Conservation (phyloP, 2,888 invertebrate species). For the Strigamia maritima region DNA sequence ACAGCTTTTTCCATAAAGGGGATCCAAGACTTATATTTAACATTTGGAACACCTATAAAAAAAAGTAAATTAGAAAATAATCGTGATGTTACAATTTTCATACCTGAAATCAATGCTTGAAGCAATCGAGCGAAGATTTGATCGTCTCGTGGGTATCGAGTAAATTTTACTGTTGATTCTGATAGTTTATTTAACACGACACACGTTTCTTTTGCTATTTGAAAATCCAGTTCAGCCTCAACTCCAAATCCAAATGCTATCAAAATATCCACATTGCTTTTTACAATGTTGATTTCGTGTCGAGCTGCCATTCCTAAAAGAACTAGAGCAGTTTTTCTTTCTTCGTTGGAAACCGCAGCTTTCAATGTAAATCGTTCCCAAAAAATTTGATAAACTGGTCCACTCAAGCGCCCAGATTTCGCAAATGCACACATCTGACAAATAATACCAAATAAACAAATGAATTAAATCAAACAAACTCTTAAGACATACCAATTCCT, state of each 20-base stretch:
- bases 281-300: slow-evolving; percentile 53
- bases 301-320: slow-evolving; percentile 73
- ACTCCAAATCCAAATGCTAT: slow-evolving; percentile 67
- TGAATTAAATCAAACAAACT: not conserved
- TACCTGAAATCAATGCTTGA: slow-evolving; percentile 51
- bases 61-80: too few species aligned
- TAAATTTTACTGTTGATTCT: not conserved
- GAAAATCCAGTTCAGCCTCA: slow-evolving; percentile 57
- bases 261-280: slow-evolving; percentile 67
- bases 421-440: slow-evolving; percentile 61
- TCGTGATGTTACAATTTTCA: not conserved
- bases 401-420: slow-evolving; percentile 57
- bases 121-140: slow-evolving; percentile 58
- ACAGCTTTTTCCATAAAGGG: slow-evolving; percentile 61
- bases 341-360: slow-evolving; percentile 65
- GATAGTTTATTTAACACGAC: slow-evolving; percentile 57
- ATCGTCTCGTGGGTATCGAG: slow-evolving; percentile 52
- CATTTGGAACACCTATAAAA: slow-evolving; percentile 53
- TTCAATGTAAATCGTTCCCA: slow-evolving; percentile 77
- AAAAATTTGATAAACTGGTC: slow-evolving; percentile 61
- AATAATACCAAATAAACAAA: not conserved
- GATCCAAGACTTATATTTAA: slow-evolving; percentile 57
- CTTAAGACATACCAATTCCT: slow-evolving; percentile 55
- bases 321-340: slow-evolving; percentile 70
- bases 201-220: slow-evolving; percentile 61